A percentile compares a stretch with the other conserved stretches of the same genome.
phyloP scores from a whole-genome alignment of 2,797 vertebrate genomes.

The Myotis findleyi region DNA sequence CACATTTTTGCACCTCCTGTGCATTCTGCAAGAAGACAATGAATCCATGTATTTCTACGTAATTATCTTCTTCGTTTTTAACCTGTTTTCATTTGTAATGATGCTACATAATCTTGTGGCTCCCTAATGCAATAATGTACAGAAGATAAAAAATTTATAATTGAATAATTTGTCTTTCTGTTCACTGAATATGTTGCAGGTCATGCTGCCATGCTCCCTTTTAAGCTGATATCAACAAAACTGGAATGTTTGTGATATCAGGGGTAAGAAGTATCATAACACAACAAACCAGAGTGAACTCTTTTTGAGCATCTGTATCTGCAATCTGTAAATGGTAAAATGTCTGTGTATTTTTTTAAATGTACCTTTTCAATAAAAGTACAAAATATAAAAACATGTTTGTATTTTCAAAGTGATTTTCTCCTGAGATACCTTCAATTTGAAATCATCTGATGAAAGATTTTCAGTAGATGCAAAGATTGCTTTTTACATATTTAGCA shows the following conservation, averaged over 20 bases:
- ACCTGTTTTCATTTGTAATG: conserved; percentile 88
- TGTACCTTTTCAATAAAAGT: conserved; percentile 92
- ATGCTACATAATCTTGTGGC: conserved; percentile 91
- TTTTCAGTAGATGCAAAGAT: conserved; percentile 46
- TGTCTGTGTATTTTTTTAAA: conserved; percentile 93
- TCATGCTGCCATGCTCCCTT: conserved; percentile 84
- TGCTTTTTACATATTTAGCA: conserved; percentile 60
- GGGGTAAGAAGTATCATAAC: conserved; percentile 84
- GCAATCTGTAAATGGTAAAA: conserved; percentile 89
- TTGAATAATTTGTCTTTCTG: conserved; percentile 87
- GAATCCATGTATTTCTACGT: conserved; percentile 85
- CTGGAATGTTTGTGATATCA: conserved; percentile 82
- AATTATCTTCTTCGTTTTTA: conserved; percentile 85
- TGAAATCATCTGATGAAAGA: conserved; percentile 62
- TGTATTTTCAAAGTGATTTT: conserved; percentile 56
- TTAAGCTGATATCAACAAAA: conserved; percentile 84
- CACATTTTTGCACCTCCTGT: conserved; percentile 83
- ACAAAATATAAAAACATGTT: conserved; percentile 76
- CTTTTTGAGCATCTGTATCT: conserved; percentile 89
- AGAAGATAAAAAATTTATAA: conserved; percentile 92
- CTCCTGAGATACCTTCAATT: conserved; percentile 53
- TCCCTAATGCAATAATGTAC: conserved; percentile 97
- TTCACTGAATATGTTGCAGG: conserved; percentile 88
- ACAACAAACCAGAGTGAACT: conserved; percentile 79
- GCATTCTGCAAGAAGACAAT: conserved; percentile 83